Conservation (phyloP, 1,140 invertebrate genomes). For the Caenorhabditis tropicalis region DNA sequence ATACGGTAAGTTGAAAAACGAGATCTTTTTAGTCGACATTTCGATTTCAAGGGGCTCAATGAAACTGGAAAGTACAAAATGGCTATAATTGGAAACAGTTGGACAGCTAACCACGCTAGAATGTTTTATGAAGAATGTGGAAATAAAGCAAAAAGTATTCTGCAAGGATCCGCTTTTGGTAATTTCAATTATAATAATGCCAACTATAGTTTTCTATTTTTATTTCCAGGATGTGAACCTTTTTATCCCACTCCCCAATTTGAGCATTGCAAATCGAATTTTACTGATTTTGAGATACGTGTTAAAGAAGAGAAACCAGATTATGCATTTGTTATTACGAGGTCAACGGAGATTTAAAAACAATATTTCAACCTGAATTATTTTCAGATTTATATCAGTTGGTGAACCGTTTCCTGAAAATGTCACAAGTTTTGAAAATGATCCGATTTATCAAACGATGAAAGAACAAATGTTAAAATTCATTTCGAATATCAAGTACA, state of each 20-base stretch:
- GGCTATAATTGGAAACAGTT: slow-evolving; percentile 24
- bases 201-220: not conserved
- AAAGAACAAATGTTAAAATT: slow-evolving; percentile 29
- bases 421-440: not conserved
- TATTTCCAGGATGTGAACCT: slow-evolving; percentile 18
- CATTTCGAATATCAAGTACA: slow-evolving; percentile 10
- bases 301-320: not conserved
- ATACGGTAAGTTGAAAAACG: not conserved
- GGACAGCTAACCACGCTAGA: slow-evolving; percentile 1
- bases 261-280: not conserved
- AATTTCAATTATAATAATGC: not conserved
- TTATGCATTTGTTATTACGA: slow-evolving; percentile 4
- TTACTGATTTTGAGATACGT: not conserved
- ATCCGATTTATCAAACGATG: not conserved
- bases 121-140: slow-evolving; percentile 13
- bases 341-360: not conserved
- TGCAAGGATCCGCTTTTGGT: not conserved
- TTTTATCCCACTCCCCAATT: not conserved
- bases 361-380: no score
- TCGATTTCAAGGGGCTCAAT: not conserved
- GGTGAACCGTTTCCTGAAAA: not conserved
- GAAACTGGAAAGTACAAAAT: not conserved
- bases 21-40: no score
- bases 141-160: not conserved
- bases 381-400: slow-evolving; percentile 11